Evolutionary conservation across 1,140 invertebrate species (phyloP).

Genomic region (Drosophila kanapiae): DNA sequence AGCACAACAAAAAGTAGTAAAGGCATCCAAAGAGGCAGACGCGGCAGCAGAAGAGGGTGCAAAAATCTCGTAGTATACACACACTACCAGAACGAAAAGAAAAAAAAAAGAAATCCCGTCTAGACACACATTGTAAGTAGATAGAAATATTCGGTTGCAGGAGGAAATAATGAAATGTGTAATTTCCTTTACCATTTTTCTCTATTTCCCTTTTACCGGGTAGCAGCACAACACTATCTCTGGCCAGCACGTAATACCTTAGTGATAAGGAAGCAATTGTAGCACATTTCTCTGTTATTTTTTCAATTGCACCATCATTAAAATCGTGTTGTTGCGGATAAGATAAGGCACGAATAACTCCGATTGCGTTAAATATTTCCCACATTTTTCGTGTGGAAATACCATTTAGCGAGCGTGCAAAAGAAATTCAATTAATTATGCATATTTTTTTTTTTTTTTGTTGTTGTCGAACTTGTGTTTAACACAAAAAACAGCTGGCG

Average conservation of each 20-base stretch:
- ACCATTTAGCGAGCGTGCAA: slow-evolving; percentile 50
- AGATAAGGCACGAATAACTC: slow-evolving; percentile 58
- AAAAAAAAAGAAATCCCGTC: slow-evolving; percentile 48
- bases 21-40: slow-evolving; percentile 34
- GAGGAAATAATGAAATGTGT: slow-evolving; percentile 48
- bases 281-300: slow-evolving; percentile 36
- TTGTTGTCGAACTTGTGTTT: slow-evolving; percentile 15
- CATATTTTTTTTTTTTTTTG: slow-evolving; percentile 17
- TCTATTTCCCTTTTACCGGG: neutral
- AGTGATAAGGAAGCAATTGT: slow-evolving; percentile 52
- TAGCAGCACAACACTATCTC: neutral
- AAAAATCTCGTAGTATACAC: slow-evolving; percentile 40
- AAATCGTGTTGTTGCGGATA: slow-evolving; percentile 71
- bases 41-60: slow-evolving; percentile 51
- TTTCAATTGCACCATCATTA: slow-evolving; percentile 63
- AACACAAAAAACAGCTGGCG: slow-evolving; percentile 28
- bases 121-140: slow-evolving; percentile 72
- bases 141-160: slow-evolving; percentile 61
- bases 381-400: slow-evolving; percentile 58
- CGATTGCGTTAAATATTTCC: slow-evolving; percentile 29
- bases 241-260: slow-evolving; percentile 18
- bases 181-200: slow-evolving; percentile 17
- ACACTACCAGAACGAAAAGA: slow-evolving; percentile 29
- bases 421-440: slow-evolving; percentile 32
- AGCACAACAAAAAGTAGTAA: slow-evolving; percentile 76